Base-by-base conservation (phyloP, 2,888 invertebrate genomes). In the Lysandra bellargus region DNA sequence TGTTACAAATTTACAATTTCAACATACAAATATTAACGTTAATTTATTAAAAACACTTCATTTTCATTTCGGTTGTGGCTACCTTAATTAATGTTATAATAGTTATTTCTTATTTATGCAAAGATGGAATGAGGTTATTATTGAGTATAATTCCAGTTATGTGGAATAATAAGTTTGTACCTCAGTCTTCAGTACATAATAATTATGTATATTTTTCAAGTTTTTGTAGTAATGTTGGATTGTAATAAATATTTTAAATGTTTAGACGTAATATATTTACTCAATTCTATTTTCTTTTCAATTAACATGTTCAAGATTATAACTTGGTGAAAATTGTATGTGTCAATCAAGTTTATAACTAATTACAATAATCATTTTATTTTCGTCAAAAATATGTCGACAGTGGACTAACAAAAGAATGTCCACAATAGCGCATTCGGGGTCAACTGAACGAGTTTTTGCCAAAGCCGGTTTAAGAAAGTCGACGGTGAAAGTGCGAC, bases 401-500 rank as follows among this genome's bases (percentile, higher is more conserved):
- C 83, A 83, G 40, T 74, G n/a, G 44, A 33, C 85, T 85, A 84
- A 89, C 87, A 88, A 88, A 88, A 86, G 85, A 87, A 85, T 86
- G 82, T 83, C 86, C 89, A 91, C 89, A 91, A 90, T 89, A 84
- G 85, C 83, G 83, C 82, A 83, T 85, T 88, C 83, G 89, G 91
- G 92, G 92, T 91, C 91, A 91, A 86, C 83, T 81, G 84, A 87
- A 88, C 90, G 83, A 86, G 88, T 86, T 86, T 88, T 89, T 88
- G 84, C 84, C 74, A 85, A 84, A 80, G 86, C 84, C 82, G 87
- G 85, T 85, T 86, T 86, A 92, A 89, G 92, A 92, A 91, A 92
- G 91, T 89, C 87, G 83, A 82, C 85, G 92, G 92, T 93, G 93
- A 93, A 94, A 93, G 93, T 93, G 90, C 87, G 84, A 82, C 85